Conservation (phyloP, 2,797 vertebrate species). For the Hippopotamyrus pictus region DNA sequence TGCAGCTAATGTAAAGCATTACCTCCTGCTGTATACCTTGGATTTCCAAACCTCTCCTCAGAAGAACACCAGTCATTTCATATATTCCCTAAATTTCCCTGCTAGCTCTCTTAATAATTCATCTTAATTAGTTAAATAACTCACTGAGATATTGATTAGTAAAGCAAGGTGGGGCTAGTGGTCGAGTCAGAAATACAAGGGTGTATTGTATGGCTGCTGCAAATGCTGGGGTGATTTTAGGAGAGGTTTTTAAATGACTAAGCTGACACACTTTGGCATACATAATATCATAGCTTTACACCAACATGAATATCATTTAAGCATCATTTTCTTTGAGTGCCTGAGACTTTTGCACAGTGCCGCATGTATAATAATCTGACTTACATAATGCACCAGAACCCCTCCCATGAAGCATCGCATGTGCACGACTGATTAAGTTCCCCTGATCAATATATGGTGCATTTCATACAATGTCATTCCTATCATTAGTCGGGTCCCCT, state of each 20-base stretch:
- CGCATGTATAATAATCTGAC: not conserved
- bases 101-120: not conserved
- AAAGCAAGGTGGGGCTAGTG: not conserved
- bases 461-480: conserved; percentile 5
- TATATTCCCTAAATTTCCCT: not conserved
- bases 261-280: not conserved
- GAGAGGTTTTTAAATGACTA: not conserved
- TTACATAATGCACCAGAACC: not conserved
- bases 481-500: conserved; percentile 7
- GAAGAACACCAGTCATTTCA: not conserved
- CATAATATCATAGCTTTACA: not conserved
- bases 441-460: conserved; percentile 13
- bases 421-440: conserved; percentile 1
- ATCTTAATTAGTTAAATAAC: not conserved
- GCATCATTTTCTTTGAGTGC: not conserved
- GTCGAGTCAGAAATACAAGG: not conserved
- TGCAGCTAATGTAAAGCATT: not conserved
- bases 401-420: not conserved
- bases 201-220: not conserved
- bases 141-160: not conserved
- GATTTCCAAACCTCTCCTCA: not conserved
- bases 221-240: not conserved
- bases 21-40: not conserved
- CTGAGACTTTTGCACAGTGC: not conserved
- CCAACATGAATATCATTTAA: not conserved